Conservation (phyloP, 92 coral and sea anemone species). For the Chrysogorgia sp. region DNA sequence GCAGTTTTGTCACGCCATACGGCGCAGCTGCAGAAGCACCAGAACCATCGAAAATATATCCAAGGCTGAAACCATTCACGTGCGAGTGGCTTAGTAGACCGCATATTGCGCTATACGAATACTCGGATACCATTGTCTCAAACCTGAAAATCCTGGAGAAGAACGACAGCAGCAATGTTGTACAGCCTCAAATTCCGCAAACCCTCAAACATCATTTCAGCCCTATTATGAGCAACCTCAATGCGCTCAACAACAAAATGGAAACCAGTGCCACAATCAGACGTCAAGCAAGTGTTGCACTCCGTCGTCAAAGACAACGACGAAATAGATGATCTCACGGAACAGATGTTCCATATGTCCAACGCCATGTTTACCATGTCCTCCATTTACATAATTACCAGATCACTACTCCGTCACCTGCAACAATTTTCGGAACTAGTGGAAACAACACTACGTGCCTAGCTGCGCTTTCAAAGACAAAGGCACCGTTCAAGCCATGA, state of each 20-base stretch:
- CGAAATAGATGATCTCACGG: conserved; percentile 12
- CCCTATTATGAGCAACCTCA: background rate
- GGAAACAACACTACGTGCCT: background rate
- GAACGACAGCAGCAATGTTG: background rate
- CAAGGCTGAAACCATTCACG: conserved; percentile 4
- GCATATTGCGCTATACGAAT: conserved; percentile 13
- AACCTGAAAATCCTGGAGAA: conserved; percentile 4
- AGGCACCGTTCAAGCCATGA: background rate
- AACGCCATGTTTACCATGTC: conserved; percentile 16
- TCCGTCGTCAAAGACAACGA: background rate
- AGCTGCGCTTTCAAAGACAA: background rate
- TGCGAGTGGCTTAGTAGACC: conserved; percentile 41
- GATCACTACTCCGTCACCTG: background rate
- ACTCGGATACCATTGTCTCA: conserved; percentile 2
- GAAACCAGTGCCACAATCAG: too few relatives aligned
- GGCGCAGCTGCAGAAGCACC: background rate
- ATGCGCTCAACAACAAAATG: too few relatives aligned
- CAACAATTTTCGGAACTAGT: background rate
- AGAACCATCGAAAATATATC: background rate
- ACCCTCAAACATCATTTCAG: background rate
- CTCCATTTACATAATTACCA: too few relatives aligned
- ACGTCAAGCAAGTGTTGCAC: background rate
- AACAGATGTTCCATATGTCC: background rate
- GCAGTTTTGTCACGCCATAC: conserved; percentile 40
- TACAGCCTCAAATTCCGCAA: too few relatives aligned